A percentile compares a stretch with the other conserved stretches of the same genome.
phyloP scores from a whole-genome alignment of 2,888 invertebrate species.

The Deroplatys truncata region DNA sequence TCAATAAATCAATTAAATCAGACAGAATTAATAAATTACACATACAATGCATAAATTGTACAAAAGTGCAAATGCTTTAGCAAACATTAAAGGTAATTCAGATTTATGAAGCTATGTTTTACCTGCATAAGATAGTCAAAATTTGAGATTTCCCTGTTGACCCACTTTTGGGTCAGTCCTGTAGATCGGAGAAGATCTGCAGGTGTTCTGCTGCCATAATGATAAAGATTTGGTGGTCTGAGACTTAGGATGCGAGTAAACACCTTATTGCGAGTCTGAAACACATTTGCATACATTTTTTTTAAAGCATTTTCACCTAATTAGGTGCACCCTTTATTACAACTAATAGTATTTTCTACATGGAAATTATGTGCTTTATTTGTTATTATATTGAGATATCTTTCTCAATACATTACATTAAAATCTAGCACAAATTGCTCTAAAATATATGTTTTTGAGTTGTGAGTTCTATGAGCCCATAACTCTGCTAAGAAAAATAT shows the following conservation, averaged over 20 bases:
- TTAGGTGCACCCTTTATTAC: background rate
- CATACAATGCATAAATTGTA: background rate
- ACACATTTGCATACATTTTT: background rate
- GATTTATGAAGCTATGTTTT: background rate
- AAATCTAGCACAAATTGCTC: too few relatives aligned
- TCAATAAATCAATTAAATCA: too few relatives aligned
- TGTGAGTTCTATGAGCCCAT: too few relatives aligned
- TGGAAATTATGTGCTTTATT: background rate
- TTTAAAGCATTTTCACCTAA: background rate
- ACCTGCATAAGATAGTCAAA: conserved; percentile 68
- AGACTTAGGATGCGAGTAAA: conserved; percentile 57
- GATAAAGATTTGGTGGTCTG: conserved; percentile 56
- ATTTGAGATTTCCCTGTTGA: conserved; percentile 65
- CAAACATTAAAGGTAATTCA: too few relatives aligned
- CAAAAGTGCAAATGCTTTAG: background rate
- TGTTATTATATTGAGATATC: too few relatives aligned
- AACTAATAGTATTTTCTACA: background rate
- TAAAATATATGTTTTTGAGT: too few relatives aligned
- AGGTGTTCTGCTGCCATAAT: conserved; percentile 56
- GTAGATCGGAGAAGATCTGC: conserved; percentile 57
- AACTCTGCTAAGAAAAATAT: too few relatives aligned
- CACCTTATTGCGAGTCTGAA: conserved; percentile 56
- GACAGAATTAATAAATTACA: background rate
- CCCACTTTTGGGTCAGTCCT: conserved; percentile 58
- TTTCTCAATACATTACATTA: too few relatives aligned